phyloP scores from a whole-genome alignment of 2,888 invertebrate species.

The Plebejus melissa region DNA sequence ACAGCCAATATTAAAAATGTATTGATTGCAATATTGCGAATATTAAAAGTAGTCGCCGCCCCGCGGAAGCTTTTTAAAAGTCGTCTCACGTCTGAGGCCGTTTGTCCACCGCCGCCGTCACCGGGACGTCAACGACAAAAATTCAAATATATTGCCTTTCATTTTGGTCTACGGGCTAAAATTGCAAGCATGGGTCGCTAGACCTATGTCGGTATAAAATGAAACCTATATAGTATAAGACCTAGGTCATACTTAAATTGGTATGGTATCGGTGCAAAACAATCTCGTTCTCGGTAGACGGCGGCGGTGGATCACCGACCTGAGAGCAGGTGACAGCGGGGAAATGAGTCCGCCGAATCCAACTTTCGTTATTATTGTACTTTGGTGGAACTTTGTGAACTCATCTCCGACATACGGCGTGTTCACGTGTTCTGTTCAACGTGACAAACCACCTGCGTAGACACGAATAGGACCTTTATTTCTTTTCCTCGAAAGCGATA shows the following conservation, averaged over 20 bases:
- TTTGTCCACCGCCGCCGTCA: too few relatives aligned
- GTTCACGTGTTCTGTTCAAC: background rate
- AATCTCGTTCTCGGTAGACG: too few relatives aligned
- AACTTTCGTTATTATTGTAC: conserved; percentile 9
- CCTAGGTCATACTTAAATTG: too few relatives aligned
- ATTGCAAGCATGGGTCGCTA: too few relatives aligned
- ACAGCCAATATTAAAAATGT: conserved; percentile 19
- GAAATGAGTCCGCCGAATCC: conserved; percentile 20
- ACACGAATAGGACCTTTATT: background rate
- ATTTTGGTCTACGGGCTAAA: too few relatives aligned
- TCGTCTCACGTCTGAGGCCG: background rate
- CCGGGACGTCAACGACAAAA: too few relatives aligned
- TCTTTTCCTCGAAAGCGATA: background rate
- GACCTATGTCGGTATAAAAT: too few relatives aligned
- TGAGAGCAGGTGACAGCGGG: conserved; percentile 27
- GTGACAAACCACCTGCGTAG: background rate
- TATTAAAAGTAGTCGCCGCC: conserved; percentile 18
- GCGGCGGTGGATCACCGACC: too few relatives aligned
- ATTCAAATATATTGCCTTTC: too few relatives aligned
- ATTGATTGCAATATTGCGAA: conserved; percentile 26
- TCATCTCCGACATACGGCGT: background rate
- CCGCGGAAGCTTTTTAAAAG: conserved; percentile 22
- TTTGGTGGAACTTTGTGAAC: conserved; percentile 19
- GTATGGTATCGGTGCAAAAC: too few relatives aligned
- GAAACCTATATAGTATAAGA: too few relatives aligned